Conservation (phyloP, 2,888 invertebrate genomes). For the Cheilosia soror region DNA sequence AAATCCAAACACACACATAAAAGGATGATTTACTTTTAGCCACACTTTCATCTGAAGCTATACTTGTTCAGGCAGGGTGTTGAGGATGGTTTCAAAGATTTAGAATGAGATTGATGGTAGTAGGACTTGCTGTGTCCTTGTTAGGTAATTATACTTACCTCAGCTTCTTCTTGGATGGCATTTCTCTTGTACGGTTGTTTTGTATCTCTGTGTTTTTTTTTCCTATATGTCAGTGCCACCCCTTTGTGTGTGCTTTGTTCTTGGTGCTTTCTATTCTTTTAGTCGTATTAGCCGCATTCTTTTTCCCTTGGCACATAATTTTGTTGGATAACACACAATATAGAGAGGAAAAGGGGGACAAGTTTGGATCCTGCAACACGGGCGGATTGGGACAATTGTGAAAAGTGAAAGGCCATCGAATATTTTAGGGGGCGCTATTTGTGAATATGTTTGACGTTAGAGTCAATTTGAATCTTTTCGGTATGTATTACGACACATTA, state of each 20-base stretch:
- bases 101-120: conserved; percentile 47
- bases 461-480: no score
- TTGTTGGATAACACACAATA: conserved; percentile 6
- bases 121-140: conserved; percentile 44
- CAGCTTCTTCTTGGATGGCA: conserved; percentile 51
- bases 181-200: background rate
- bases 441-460: no score
- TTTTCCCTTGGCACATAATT: conserved; percentile 36
- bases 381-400: background rate
- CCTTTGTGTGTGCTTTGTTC: conserved; percentile 47
- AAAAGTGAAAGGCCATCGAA: background rate
- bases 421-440: background rate
- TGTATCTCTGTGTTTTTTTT: conserved; percentile 1
- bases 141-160: conserved; percentile 69
- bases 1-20: conserved; percentile 18
- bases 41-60: conserved; percentile 37
- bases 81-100: conserved; percentile 32
- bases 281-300: conserved; percentile 23
- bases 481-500: no score
- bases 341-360: background rate
- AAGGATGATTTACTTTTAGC: conserved; percentile 13
- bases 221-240: conserved; percentile 26
- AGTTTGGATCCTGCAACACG: background rate
- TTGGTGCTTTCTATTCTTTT: conserved; percentile 19
- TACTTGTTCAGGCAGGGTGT: conserved; percentile 35